These are phyloP conservation scores for Drosophila pandora DNA, from an alignment of 1,140 invertebrate species.

Conservation along the genomic window DNA sequence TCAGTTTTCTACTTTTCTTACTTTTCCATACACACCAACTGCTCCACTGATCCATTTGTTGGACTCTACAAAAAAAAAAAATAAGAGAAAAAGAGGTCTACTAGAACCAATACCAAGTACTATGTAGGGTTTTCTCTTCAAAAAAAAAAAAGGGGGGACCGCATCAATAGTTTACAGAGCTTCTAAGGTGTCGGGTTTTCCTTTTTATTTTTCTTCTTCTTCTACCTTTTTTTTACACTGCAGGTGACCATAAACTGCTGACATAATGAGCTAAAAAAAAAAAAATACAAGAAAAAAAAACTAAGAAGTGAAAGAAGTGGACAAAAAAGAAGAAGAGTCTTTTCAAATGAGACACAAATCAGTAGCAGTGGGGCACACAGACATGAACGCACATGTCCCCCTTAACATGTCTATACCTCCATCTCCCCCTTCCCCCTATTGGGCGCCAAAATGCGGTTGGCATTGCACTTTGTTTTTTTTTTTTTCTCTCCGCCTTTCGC, in stretches of 20 bases:
- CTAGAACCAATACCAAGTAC: neutral
- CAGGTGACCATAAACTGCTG: constrained; percentile 40
- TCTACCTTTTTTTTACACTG: neutral
- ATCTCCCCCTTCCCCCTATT: neutral
- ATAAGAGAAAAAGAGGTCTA: neutral
- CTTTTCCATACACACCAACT: neutral
- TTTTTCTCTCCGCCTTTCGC: constrained; percentile 29
- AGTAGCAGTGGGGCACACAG: too few species aligned
- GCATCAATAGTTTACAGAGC: constrained; percentile 1
- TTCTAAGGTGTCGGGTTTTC: constrained; percentile 19
- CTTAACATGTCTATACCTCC: neutral
- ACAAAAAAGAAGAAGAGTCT: neutral
- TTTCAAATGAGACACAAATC: too few species aligned
- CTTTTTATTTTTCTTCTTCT: neutral
- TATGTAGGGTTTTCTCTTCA: neutral
- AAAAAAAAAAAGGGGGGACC: neutral
- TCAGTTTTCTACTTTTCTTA: constrained; percentile 12
- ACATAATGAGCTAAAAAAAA: constrained; percentile 60
- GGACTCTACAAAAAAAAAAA: neutral
- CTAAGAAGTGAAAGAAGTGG: neutral
- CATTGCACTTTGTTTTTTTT: constrained; percentile 40
- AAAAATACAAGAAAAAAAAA: neutral
- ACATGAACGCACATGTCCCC: neutral
- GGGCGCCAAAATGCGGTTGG: constrained; percentile 37
- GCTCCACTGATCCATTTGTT: constrained; percentile 32